Evolutionary conservation across 2,113 vertebrate species (phyloP).

Genomic region (Anarhynchus alexandrinus): DNA sequence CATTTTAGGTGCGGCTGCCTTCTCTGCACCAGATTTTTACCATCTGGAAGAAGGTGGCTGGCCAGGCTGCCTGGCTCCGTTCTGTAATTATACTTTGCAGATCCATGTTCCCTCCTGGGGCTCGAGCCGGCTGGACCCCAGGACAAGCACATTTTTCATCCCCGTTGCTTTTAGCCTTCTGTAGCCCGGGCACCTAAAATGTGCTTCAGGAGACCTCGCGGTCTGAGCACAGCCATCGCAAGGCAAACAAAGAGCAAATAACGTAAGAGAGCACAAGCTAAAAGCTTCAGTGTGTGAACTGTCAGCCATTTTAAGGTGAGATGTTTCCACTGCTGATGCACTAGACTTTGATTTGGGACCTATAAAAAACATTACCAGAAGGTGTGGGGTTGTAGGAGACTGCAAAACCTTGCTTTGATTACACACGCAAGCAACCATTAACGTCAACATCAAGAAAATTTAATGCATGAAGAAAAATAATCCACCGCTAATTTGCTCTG

Average conservation of each 20-base stretch:
- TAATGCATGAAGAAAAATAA: background rate
- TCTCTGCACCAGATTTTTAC: background rate
- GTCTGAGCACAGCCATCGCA: background rate
- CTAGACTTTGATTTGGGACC: background rate
- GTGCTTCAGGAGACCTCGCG: background rate
- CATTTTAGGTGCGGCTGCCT: background rate
- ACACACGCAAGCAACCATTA: background rate
- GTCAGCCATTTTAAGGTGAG: conserved; percentile 47
- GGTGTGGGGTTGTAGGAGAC: conserved; percentile 26
- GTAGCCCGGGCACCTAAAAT: background rate
- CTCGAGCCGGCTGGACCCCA: background rate
- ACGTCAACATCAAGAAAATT: background rate
- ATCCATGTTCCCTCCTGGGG: background rate
- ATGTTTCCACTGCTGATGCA: background rate
- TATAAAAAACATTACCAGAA: conserved; percentile 18
- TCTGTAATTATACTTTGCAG: background rate
- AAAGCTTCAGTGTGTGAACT: background rate
- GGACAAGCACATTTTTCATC: background rate
- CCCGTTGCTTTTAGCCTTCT: background rate
- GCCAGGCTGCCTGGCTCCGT: background rate
- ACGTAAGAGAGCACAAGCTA: background rate
- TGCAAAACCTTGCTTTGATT: background rate
- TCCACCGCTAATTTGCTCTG: background rate
- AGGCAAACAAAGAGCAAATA: background rate
- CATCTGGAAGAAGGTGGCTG: background rate